Evolutionary conservation across 2,113 vertebrate genomes (phyloP), one percentile per base, ranked within the genome.

Genomic region (Oryctolagus cuniculus): DNA sequence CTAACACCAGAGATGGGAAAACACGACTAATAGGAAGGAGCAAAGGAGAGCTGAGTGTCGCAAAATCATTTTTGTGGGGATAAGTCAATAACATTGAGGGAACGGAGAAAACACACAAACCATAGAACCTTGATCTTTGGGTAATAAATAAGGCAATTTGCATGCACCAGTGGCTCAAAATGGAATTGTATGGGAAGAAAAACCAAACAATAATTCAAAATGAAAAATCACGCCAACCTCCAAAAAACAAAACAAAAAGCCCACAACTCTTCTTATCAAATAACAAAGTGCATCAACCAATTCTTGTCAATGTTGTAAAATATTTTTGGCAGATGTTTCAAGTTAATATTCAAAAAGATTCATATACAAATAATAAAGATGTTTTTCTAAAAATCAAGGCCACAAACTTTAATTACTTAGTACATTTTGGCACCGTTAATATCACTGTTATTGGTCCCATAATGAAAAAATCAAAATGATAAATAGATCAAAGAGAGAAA

Each of bases 101-200:
- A 90, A 38, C 25, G 12, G 69, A 89, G 16, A 83, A 90, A 95
- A 79, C 44, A 83, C 25, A 51, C 69, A 72, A 72, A 83, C 1
- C 3, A 5, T 8, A 86, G 31, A 75, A 69, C 55, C 51, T n/a
- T 85, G 67, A 69, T 90, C 53, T 64, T 74, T 21, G 34, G 69
- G 69, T 63, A 93, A 70, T 79, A 79, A 94, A 94, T 94, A 92
- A 88, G 49, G 49, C 79, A 91, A 87, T 93, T 87, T 97, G 79
- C 96, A 84, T 66, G 34, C 17, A 75, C 72, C 16, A 31, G 64
- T 61, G 51, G 34, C 44, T 96, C 51, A 64, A 95, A 92, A 93
- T 93, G 88, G 92, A 95, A 93, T 89, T 95, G 67, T 66, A 70
- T 55, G n/a, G 44, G 13, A 95, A 80, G 51, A 67, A 93, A 58